These are phyloP conservation scores for Harpagifer antarcticus DNA, from an alignment of 2,797 vertebrate genomes.

Conservation along the genomic window DNA sequence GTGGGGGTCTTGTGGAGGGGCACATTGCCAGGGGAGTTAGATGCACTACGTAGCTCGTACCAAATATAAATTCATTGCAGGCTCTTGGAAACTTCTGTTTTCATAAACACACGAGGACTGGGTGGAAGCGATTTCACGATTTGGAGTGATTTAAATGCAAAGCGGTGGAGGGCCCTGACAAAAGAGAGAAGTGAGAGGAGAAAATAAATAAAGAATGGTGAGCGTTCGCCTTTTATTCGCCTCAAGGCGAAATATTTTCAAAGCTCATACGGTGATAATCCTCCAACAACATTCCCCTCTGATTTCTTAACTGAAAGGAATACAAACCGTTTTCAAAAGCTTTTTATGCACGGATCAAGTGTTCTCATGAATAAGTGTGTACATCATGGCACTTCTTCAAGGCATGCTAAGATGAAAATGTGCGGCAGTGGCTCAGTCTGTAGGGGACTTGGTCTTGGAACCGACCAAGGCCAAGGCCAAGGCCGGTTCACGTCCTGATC, in stretches of 20 bases:
- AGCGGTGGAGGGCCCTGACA: conserved; percentile 49
- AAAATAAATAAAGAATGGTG: conserved; percentile 56
- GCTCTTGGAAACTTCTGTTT: conserved; percentile 79
- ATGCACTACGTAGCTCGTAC: conserved; percentile 58
- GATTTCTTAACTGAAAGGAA: conserved; percentile 48
- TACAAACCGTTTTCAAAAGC: conserved; percentile 39
- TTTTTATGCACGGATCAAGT: conserved; percentile 38
- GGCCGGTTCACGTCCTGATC: too few relatives aligned
- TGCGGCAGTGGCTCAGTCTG: neutral
- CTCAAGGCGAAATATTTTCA: conserved; percentile 52
- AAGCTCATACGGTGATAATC: conserved; percentile 63
- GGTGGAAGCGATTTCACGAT: conserved; percentile 72
- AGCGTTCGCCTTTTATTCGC: conserved; percentile 52
- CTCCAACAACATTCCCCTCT: conserved; percentile 52
- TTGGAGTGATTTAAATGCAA: conserved; percentile 71
- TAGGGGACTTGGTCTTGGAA: too few relatives aligned
- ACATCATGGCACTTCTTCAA: conserved; percentile 17
- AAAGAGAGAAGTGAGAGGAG: conserved; percentile 38
- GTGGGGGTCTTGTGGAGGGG: conserved; percentile 69
- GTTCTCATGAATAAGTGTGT: conserved; percentile 70
- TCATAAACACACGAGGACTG: conserved; percentile 71
- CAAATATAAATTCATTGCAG: conserved; percentile 80
- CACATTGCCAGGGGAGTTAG: conserved; percentile 69
- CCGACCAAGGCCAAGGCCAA: too few relatives aligned
- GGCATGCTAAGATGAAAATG: conserved; percentile 37